Percentiles rank a stretch among this genome's conserved stretches.
Conservation (phyloP, 2,888 invertebrate genomes). For the Harpagoxenus sublaevis region DNA sequence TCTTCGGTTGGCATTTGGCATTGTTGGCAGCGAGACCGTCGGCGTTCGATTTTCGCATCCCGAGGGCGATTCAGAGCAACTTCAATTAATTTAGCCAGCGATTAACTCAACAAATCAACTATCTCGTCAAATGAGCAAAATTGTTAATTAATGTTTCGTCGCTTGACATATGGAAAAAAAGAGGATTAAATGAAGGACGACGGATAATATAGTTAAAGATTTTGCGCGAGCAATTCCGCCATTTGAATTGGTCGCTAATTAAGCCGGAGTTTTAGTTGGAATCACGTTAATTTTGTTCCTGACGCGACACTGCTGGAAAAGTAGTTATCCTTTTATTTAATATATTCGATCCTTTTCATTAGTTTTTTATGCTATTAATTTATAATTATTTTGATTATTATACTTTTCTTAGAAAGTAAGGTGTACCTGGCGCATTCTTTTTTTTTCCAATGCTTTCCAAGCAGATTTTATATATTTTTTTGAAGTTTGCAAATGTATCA, state of each 20-base stretch:
- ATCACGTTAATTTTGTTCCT: not conserved
- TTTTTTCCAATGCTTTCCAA: not conserved
- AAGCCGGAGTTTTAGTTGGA: not conserved
- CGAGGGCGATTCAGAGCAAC: not conserved
- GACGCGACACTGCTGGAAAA: not conserved
- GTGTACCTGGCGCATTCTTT: not conserved
- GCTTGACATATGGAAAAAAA: not conserved
- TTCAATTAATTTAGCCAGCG: not conserved
- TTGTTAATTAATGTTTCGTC: not conserved
- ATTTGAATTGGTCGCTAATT: not conserved
- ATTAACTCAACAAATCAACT: not conserved
- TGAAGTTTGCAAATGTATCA: not conserved
- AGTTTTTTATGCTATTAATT: not conserved
- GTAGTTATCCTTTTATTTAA: not conserved
- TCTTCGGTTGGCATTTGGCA: not conserved
- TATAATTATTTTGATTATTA: not conserved
- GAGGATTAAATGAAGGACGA: not conserved
- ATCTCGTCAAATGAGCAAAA: not conserved
- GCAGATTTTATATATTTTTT: not conserved
- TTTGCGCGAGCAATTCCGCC: not conserved
- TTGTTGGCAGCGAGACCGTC: not conserved
- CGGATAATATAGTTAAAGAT: not conserved
- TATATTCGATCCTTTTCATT: not conserved
- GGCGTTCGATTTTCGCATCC: not conserved
- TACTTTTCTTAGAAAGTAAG: not conserved